Evolutionary conservation across 2,888 invertebrate species (phyloP).

Genomic region (Ferdinandea cuprea): DNA sequence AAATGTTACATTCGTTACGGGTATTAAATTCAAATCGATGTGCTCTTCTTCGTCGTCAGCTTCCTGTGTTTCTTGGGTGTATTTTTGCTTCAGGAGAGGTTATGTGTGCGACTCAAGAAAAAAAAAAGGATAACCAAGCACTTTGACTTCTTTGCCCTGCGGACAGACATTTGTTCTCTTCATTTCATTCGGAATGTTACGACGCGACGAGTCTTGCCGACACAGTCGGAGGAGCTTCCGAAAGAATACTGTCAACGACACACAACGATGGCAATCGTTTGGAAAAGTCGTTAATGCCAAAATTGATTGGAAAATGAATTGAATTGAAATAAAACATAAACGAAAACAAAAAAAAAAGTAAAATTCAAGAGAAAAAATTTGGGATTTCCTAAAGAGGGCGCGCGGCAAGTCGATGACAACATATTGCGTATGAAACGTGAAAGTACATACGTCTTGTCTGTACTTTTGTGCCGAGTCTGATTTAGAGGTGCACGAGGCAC

Average conservation of each 20-base stretch:
- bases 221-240: not conserved
- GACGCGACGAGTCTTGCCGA: not conserved
- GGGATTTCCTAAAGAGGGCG: conserved; percentile 45
- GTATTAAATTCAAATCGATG: conserved; percentile 73
- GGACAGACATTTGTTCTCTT: conserved; percentile 53
- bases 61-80: not conserved
- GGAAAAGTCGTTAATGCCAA: conserved; percentile 68
- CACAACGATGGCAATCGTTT: conserved; percentile 74
- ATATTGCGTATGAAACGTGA: conserved; percentile 67
- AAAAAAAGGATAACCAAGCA: conserved; percentile 42
- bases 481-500: conserved; percentile 3
- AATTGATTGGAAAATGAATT: conserved; percentile 74
- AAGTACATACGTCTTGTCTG: conserved; percentile 43
- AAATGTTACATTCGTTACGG: conserved; percentile 70
- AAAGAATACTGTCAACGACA: conserved; percentile 65
- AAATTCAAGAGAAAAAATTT: conserved; percentile 60
- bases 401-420: conserved; percentile 47
- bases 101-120: conserved; percentile 19
- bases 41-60: conserved; percentile 19
- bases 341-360: no score
- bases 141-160: conserved; percentile 52
- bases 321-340: conserved; percentile 73
- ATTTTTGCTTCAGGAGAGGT: conserved; percentile 3
- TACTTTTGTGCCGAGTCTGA: conserved; percentile 21
- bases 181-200: conserved; percentile 18